These are phyloP conservation scores for Ochropleura plecta DNA, from an alignment of 2,888 invertebrate genomes.

Conservation along the genomic window DNA sequence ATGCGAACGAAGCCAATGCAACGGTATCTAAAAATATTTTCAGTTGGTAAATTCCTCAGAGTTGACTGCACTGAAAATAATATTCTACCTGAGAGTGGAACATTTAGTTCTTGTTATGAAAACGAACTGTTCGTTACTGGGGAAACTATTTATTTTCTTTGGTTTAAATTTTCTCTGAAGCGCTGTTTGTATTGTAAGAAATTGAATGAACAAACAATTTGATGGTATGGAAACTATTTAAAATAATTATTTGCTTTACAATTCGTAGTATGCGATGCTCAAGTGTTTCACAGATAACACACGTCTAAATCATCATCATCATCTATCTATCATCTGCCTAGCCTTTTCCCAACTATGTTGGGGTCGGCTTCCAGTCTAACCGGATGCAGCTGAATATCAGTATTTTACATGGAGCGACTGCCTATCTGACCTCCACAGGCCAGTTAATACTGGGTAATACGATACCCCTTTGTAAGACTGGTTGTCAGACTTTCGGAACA, in stretches of 20 bases:
- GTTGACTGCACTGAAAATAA: conserved; percentile 19
- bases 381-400: no score
- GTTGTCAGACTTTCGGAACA: no score
- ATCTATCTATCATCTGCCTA: no score
- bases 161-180: background rate
- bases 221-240: background rate
- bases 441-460: no score
- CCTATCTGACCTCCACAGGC: no score
- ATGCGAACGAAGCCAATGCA: conserved; percentile 9
- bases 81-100: conserved; percentile 1
- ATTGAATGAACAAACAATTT: background rate
- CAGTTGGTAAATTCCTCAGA: conserved; percentile 20
- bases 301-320: no score
- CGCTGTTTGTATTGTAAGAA: background rate
- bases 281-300: background rate
- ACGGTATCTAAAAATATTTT: conserved; percentile 48
- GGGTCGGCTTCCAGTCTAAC: no score
- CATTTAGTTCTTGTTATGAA: background rate
- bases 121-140: background rate
- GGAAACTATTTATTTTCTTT: background rate
- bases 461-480: no score
- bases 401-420: no score
- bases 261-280: background rate
- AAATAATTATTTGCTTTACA: background rate
- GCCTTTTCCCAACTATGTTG: no score